Evolutionary conservation across 1,140 invertebrate genomes (phyloP).

Genomic region (Bombus waltoni): DNA sequence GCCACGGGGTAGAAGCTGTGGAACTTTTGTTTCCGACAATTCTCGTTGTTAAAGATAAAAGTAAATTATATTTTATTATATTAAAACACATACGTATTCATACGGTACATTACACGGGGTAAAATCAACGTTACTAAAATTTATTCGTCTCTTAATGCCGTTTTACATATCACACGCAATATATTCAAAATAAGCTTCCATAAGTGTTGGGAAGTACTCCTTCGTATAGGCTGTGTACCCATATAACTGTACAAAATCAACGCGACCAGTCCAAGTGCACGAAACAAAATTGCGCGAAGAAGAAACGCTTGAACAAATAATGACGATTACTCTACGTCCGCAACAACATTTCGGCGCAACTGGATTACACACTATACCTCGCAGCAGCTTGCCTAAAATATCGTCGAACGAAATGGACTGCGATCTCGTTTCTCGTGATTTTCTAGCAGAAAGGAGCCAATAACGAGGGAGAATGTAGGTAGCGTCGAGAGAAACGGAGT

Average conservation of each 20-base stretch:
- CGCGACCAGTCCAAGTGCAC: too few species aligned
- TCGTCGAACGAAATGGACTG: background rate
- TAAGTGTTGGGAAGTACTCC: too few species aligned
- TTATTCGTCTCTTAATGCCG: too few species aligned
- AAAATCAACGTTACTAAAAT: too few species aligned
- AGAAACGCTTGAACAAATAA: background rate
- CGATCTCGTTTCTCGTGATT: slow-evolving; percentile 11
- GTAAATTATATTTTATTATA: too few species aligned
- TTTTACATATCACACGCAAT: too few species aligned
- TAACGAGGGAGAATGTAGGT: slow-evolving; percentile 6
- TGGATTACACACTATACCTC: background rate
- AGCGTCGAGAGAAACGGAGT: background rate
- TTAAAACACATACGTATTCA: too few species aligned
- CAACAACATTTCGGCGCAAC: background rate
- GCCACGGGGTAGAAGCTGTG: background rate
- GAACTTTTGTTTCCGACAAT: background rate
- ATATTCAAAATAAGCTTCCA: too few species aligned
- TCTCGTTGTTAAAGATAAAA: background rate
- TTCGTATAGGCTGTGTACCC: too few species aligned
- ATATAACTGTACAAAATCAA: too few species aligned
- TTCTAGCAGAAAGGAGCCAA: background rate
- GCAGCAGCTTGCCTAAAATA: background rate
- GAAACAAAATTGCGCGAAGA: background rate
- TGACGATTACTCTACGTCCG: background rate
- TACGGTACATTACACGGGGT: too few species aligned